Evolutionary conservation across 2,113 vertebrate genomes (phyloP).

Genomic region (Morone saxatilis): DNA sequence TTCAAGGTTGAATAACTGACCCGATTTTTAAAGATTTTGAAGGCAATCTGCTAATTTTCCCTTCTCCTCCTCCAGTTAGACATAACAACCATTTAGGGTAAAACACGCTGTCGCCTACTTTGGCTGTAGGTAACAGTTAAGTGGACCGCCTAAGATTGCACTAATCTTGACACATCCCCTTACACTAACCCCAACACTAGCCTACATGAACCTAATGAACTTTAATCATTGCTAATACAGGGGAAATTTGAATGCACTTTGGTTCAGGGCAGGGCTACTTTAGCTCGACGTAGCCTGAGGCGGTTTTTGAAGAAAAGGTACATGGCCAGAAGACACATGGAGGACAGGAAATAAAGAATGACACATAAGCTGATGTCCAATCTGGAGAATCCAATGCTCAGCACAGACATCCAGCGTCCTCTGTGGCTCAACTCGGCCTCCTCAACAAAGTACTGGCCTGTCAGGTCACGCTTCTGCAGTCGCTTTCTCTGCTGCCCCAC

Average conservation of each 20-base stretch:
- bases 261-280: conserved; percentile 70
- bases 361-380: conserved; percentile 92
- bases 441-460: conserved; percentile 58
- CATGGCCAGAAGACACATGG: conserved; percentile 90
- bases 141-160: conserved; percentile 21
- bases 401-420: conserved; percentile 86
- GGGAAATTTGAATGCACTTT: not conserved
- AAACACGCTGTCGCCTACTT: not conserved
- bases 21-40: not conserved
- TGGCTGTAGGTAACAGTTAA: conserved; percentile 40
- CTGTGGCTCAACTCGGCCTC: conserved; percentile 35
- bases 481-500: conserved; percentile 42
- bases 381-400: conserved; percentile 90
- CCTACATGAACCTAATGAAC: conserved; percentile 25
- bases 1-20: not conserved
- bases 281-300: conserved; percentile 78
- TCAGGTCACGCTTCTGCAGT: conserved; percentile 73
- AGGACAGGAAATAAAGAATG: conserved; percentile 90
- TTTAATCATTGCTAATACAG: not conserved
- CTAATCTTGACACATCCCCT: conserved; percentile 52
- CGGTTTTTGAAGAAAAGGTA: conserved; percentile 90
- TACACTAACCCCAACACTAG: conserved; percentile 17
- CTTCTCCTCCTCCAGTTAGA: conserved; percentile 13
- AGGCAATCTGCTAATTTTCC: not conserved
- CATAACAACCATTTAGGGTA: not conserved